These are phyloP conservation scores for Andrena fulva DNA, from an alignment of 2,888 invertebrate species.

Conservation along the genomic window DNA sequence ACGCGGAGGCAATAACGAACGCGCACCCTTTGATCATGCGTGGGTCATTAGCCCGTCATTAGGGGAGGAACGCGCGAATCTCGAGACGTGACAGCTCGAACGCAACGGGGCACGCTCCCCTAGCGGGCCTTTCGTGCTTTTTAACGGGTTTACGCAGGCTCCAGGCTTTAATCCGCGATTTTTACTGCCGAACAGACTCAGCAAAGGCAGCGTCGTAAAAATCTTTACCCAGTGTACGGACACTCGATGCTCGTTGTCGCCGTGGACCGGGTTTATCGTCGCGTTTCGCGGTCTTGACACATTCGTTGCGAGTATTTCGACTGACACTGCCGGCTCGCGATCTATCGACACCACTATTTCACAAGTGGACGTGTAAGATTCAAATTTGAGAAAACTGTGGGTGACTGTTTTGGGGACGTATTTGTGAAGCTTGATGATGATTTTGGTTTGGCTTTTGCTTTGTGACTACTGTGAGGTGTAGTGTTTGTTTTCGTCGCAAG, in stretches of 20 bases:
- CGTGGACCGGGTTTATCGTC: constrained; percentile 22
- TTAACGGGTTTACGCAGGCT: constrained; percentile 56
- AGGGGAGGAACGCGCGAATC: constrained; percentile 14
- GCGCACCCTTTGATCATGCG: constrained; percentile 33
- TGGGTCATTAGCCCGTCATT: constrained; percentile 39
- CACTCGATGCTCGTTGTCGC: constrained; percentile 33
- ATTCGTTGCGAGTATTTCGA: background rate
- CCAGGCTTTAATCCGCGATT: constrained; percentile 42
- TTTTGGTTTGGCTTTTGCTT: no score
- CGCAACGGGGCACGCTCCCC: background rate
- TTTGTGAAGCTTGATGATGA: background rate
- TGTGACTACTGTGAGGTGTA: no score
- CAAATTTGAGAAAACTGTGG: background rate
- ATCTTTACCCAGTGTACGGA: constrained; percentile 38
- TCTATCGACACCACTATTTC: background rate
- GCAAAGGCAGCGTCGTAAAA: constrained; percentile 54
- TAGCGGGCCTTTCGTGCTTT: constrained; percentile 21
- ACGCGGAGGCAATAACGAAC: constrained; percentile 25
- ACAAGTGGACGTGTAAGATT: background rate
- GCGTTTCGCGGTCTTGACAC: constrained; percentile 18
- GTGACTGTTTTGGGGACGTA: background rate
- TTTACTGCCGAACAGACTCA: constrained; percentile 39
- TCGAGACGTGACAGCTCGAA: constrained; percentile 22
- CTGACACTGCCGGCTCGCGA: background rate
- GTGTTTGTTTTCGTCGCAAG: no score